Percentiles rank a stretch among this genome's conserved stretches.
phyloP scores from a whole-genome alignment of 2,888 invertebrate species.

The Tipula confusa region DNA sequence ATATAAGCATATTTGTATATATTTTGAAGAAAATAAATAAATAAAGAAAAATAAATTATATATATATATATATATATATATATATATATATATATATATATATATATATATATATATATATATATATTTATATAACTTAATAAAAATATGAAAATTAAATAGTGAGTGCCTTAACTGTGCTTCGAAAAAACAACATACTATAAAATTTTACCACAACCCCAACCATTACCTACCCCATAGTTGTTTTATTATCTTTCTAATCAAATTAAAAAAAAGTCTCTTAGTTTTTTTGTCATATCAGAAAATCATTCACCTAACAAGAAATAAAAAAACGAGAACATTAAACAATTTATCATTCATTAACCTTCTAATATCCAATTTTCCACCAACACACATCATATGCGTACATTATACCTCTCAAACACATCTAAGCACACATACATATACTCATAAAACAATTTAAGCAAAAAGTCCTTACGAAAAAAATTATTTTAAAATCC shows the following conservation, averaged over 20 bases:
- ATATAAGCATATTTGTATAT: too few species aligned
- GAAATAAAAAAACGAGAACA: neutral
- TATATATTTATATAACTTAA: too few species aligned
- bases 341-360: constrained; percentile 25
- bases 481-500: neutral
- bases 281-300: neutral
- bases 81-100: too few species aligned
- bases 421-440: neutral
- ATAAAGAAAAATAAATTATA: too few species aligned
- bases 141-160: too few species aligned
- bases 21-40: too few species aligned
- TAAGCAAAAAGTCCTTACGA: neutral
- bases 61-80: too few species aligned
- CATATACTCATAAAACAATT: neutral
- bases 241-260: neutral
- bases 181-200: too few species aligned
- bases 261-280: neutral
- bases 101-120: too few species aligned
- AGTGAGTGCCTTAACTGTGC: too few species aligned
- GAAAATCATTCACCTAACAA: neutral
- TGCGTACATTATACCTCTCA: neutral
- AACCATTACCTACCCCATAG: too few species aligned
- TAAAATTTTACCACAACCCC: too few species aligned
- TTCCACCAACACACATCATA: neutral
- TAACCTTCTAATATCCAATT: constrained; percentile 12